These are phyloP conservation scores for Gorsachius goisagi DNA, from an alignment of 2,113 vertebrate genomes.

Conservation along the genomic window DNA sequence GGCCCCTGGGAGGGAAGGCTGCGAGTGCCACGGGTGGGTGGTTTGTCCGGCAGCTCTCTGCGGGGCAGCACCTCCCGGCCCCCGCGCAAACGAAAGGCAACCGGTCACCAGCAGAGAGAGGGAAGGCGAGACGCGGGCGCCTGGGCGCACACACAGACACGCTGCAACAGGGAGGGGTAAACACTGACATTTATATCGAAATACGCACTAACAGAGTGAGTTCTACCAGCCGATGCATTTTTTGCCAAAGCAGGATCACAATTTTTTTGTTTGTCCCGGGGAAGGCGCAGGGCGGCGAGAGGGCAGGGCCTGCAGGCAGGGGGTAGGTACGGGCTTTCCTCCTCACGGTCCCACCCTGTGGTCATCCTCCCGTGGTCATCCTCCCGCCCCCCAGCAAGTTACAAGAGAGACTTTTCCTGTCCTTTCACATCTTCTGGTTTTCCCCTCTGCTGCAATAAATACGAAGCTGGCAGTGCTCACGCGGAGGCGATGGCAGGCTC, in stretches of 20 bases:
- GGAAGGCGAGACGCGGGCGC: too few relatives aligned
- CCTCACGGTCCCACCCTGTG: not conserved
- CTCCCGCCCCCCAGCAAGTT: not conserved
- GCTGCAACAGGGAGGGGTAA: constrained; percentile 51
- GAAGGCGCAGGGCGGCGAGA: not conserved
- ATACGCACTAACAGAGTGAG: constrained; percentile 71
- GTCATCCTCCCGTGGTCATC: not conserved
- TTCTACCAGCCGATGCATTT: constrained; percentile 67
- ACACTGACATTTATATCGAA: constrained; percentile 78
- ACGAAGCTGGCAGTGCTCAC: constrained; percentile 31
- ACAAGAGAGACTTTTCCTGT: not conserved
- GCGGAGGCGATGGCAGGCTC: constrained; percentile 6
- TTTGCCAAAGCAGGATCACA: constrained; percentile 71
- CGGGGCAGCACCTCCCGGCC: too few relatives aligned
- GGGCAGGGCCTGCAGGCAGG: not conserved
- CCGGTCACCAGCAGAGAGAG: too few relatives aligned
- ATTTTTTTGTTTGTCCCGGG: not conserved
- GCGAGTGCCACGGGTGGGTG: not conserved
- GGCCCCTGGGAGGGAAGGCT: not conserved
- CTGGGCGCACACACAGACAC: not conserved
- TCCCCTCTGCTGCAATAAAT: constrained; percentile 60
- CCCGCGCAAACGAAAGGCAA: too few relatives aligned
- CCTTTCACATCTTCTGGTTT: constrained; percentile 13
- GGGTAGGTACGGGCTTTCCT: not conserved
- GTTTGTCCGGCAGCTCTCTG: not conserved